Percentiles rank a stretch among this genome's conserved stretches.
Evolutionary conservation across 2,113 vertebrate species (phyloP).

Genomic region (cattle (Bos taurus)): DNA sequence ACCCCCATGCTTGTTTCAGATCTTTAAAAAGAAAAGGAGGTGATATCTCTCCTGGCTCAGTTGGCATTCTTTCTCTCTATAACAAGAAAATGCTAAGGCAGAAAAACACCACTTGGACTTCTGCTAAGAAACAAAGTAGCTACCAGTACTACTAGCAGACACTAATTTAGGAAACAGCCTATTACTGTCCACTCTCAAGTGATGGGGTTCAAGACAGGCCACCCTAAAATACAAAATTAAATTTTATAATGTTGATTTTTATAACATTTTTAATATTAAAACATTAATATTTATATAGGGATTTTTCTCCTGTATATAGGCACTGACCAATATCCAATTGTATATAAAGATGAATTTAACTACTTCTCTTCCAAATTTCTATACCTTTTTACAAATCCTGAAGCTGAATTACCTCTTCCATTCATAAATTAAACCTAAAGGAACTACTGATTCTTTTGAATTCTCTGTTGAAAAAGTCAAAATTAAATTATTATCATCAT

Average conservation of each 20-base stretch:
- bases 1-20: background rate
- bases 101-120: background rate
- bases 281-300: background rate
- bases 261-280: background rate
- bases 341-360: background rate
- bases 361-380: background rate
- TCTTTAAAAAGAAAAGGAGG: background rate
- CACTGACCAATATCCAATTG: background rate
- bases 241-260: background rate
- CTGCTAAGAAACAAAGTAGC: background rate
- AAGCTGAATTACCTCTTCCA: background rate
- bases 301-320: background rate
- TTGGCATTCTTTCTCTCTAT: background rate
- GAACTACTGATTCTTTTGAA: background rate
- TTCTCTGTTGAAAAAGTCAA: background rate
- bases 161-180: background rate
- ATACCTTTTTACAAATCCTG: background rate
- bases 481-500: background rate
- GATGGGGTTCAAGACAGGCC: background rate
- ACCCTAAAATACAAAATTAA: background rate
- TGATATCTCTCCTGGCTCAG: background rate
- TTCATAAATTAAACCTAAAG: background rate
- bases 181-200: background rate
- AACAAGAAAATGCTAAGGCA: background rate
- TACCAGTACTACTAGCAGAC: background rate